phyloP scores from a whole-genome alignment of 1,140 invertebrate genomes.

The Drosophila parabipectinata region DNA sequence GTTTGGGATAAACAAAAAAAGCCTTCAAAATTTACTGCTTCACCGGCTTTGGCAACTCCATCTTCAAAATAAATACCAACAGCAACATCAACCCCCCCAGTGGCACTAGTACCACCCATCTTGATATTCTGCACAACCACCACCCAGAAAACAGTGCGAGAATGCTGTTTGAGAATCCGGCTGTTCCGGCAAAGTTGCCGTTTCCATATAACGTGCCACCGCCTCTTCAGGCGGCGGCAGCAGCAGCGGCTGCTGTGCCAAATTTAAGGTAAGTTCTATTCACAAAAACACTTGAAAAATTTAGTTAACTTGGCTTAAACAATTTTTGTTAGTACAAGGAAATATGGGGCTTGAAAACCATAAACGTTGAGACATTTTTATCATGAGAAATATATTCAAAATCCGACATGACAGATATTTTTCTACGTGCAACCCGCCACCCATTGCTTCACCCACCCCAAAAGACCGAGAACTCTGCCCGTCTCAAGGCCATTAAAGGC shows the following conservation, averaged over 20 bases:
- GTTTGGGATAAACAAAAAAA: conserved; percentile 57
- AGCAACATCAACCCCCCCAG: conserved; percentile 42
- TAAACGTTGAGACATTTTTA: neutral
- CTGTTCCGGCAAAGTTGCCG: conserved; percentile 83
- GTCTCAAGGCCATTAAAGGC: conserved; percentile 60
- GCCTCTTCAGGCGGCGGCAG: conserved; percentile 81
- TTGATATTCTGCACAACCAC: conserved; percentile 39
- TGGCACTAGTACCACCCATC: conserved; percentile 15
- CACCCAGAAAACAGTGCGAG: conserved; percentile 55
- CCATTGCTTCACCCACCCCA: neutral
- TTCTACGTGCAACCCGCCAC: neutral
- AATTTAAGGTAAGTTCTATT: conserved; percentile 79
- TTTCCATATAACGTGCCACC: conserved; percentile 83
- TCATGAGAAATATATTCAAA: neutral
- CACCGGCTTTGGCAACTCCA: conserved; percentile 50
- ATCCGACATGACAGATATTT: neutral
- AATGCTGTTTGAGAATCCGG: conserved; percentile 84
- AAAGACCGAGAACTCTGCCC: conserved; percentile 30
- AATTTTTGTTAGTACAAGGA: too few relatives aligned
- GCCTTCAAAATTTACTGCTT: conserved; percentile 74
- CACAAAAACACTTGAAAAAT: neutral
- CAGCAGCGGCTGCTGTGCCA: conserved; percentile 83
- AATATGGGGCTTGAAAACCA: too few relatives aligned
- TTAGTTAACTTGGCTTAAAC: neutral
- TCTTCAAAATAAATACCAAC: conserved; percentile 48